phyloP scores from a whole-genome alignment of 2,113 vertebrate species.

The Bubalus kerabau region DNA sequence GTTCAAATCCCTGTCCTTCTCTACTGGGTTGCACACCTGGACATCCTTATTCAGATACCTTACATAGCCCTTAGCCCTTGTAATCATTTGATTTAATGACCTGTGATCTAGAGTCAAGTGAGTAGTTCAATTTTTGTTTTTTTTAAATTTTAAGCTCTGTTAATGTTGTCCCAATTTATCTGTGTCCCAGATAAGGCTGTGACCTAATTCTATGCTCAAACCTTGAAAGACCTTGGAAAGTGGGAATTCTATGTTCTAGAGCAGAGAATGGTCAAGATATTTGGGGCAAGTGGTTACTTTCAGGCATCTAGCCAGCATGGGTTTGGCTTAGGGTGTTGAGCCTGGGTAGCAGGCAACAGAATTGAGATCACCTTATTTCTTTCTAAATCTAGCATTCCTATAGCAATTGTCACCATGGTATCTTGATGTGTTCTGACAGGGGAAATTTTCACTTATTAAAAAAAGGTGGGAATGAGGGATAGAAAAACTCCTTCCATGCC shows the following conservation, averaged over 20 bases:
- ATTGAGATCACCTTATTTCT: constrained; percentile 30
- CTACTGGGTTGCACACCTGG: neutral
- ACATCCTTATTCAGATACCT: neutral
- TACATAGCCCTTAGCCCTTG: neutral
- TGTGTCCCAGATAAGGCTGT: neutral
- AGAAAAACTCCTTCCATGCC: neutral
- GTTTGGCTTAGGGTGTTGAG: neutral
- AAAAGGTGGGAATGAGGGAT: neutral
- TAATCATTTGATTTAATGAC: neutral
- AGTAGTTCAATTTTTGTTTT: neutral
- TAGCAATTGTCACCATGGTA: constrained; percentile 66
- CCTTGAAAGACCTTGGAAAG: neutral
- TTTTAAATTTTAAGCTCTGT: neutral
- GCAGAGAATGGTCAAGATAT: neutral
- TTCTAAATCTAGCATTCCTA: constrained; percentile 69
- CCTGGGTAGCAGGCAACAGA: constrained; percentile 16
- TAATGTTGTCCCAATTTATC: neutral
- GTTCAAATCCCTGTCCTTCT: neutral
- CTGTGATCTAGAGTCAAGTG: neutral
- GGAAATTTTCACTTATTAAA: constrained; percentile 43
- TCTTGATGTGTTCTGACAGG: constrained; percentile 59
- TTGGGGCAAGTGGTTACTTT: neutral
- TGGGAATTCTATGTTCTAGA: neutral
- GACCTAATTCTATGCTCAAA: neutral
- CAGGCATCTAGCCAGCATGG: neutral